A percentile compares a stretch with the other conserved stretches of the same genome.
Conservation (phyloP, 2,797 vertebrate species). For the Dryobates pubescens region DNA sequence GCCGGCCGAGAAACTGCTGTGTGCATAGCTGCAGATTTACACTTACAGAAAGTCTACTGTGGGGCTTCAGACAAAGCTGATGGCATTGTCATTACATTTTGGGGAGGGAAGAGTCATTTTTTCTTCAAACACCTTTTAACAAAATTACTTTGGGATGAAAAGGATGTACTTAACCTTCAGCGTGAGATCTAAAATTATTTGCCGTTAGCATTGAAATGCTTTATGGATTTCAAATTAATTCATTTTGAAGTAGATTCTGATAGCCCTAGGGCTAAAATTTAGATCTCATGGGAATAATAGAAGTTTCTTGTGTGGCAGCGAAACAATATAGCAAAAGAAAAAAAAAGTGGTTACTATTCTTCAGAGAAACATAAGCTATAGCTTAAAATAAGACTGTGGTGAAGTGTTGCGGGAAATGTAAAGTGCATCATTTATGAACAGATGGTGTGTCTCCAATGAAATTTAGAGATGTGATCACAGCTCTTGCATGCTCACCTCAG, state of each 20-base stretch:
- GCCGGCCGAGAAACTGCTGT: neutral
- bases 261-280: slow-evolving; percentile 2
- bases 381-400: slow-evolving; percentile 1
- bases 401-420: neutral
- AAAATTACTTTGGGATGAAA: slow-evolving; percentile 10
- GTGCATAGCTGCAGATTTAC: neutral
- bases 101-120: neutral
- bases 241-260: neutral
- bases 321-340: neutral
- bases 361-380: neutral
- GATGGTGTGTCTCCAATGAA: neutral
- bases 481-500: neutral
- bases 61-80: neutral
- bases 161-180: neutral
- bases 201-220: neutral
- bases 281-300: neutral
- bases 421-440: neutral
- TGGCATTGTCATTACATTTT: neutral
- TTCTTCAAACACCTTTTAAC: slow-evolving; percentile 6
- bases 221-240: neutral
- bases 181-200: neutral
- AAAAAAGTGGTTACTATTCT: accelerated
- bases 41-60: accelerated
- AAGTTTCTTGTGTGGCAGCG: neutral
- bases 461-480: neutral